These are phyloP conservation scores for Leptoteleia sp. DNA, from an alignment of 1,140 invertebrate species.

Conservation along the genomic window DNA sequence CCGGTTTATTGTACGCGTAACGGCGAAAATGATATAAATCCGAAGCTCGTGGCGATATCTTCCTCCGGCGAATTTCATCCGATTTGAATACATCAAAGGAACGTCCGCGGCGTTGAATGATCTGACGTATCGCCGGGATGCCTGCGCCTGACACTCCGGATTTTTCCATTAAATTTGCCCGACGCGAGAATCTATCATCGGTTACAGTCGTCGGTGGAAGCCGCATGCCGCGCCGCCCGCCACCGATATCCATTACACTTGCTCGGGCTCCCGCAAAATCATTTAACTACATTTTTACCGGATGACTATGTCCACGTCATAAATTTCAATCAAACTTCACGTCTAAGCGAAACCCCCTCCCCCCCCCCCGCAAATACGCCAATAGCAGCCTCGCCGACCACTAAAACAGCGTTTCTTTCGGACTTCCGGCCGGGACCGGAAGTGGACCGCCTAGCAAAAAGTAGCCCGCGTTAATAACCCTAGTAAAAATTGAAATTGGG, in stretches of 20 bases:
- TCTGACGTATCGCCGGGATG: constrained; percentile 79
- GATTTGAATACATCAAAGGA: constrained; percentile 63
- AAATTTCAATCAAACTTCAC: constrained; percentile 44
- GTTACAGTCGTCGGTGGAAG: constrained; percentile 75
- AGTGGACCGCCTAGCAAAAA: too few species aligned
- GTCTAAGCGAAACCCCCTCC: constrained; percentile 10
- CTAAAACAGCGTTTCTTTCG: too few species aligned
- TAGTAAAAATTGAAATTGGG: too few species aligned
- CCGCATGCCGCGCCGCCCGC: constrained; percentile 66
- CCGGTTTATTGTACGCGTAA: not conserved
- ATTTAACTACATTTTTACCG: constrained; percentile 67
- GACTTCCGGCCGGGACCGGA: too few species aligned
- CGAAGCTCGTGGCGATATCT: constrained; percentile 38
- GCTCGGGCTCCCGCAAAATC: constrained; percentile 70
- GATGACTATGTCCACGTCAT: constrained; percentile 42
- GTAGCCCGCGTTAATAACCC: too few species aligned
- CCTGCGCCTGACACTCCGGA: constrained; percentile 80
- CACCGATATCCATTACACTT: constrained; percentile 77
- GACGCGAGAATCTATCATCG: constrained; percentile 80
- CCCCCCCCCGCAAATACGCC: too few species aligned
- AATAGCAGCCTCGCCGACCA: too few species aligned
- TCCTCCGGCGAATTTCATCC: constrained; percentile 52
- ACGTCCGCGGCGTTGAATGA: constrained; percentile 74
- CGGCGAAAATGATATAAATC: constrained; percentile 35
- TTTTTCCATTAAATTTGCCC: constrained; percentile 81